A percentile compares a stretch with the other conserved stretches of the same genome.
Conservation (phyloP, 2,113 vertebrate species). For the Aptenodytes forsteri region DNA sequence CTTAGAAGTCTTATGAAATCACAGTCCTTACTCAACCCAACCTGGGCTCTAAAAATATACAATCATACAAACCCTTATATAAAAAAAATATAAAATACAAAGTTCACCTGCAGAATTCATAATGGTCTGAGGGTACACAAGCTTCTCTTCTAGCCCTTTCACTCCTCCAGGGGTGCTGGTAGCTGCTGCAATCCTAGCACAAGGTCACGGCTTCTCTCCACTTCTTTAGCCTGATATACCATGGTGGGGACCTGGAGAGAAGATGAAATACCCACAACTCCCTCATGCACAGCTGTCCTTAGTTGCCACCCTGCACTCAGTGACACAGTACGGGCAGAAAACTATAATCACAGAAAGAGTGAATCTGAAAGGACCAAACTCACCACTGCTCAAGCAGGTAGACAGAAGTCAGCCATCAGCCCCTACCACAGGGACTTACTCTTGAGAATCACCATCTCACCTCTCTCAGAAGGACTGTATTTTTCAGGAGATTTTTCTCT, state of each 20-base stretch:
- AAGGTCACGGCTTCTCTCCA: not conserved
- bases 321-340: not conserved
- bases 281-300: not conserved
- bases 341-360: not conserved
- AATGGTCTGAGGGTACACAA: not conserved
- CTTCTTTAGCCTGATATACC: not conserved
- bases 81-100: not conserved
- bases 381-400: not conserved
- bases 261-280: not conserved
- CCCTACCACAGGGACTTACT: not conserved
- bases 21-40: not conserved
- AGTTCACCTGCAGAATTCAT: not conserved
- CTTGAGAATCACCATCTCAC: not conserved
- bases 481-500: not conserved
- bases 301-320: not conserved
- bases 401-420: rapidly evolving
- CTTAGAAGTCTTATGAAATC: not conserved
- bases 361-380: not conserved
- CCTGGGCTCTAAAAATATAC: not conserved
- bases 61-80: not conserved
- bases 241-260: rapidly evolving
- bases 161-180: not conserved
- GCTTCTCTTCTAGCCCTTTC: not conserved
- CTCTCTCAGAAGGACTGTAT: not conserved
- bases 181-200: not conserved